Evolutionary conservation across 2,113 vertebrate genomes (phyloP).

Genomic region (Charina bottae): DNA sequence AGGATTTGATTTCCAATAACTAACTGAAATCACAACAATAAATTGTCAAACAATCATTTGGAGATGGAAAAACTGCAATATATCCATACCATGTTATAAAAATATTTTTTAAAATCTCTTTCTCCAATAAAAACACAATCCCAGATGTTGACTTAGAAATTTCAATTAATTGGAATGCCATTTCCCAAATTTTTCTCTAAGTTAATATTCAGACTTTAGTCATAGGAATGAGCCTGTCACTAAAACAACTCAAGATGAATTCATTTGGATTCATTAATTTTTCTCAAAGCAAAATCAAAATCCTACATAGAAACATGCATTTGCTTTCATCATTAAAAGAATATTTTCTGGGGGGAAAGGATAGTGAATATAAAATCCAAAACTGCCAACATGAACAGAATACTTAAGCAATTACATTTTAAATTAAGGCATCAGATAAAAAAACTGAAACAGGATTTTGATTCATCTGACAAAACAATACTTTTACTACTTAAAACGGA

Average conservation of each 20-base stretch:
- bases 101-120: neutral
- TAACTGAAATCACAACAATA: neutral
- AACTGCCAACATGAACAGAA: neutral
- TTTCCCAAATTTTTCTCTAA: neutral
- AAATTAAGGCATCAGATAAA: no score
- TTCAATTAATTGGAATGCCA: neutral
- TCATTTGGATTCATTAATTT: neutral
- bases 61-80: no score
- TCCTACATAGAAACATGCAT: neutral
- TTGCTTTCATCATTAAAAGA: neutral
- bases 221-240: neutral
- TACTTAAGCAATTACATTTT: no score
- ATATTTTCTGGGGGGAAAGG: neutral
- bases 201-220: neutral
- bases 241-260: neutral
- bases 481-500: no score
- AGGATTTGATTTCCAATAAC: neutral
- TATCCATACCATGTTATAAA: neutral
- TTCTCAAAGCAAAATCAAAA: neutral
- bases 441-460: no score
- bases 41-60: neutral
- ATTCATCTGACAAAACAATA: no score
- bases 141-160: neutral
- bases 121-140: neutral
- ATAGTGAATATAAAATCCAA: neutral